phyloP scores from a whole-genome alignment of 2,113 vertebrate species.

The Pyrgilauda ruficollis region DNA sequence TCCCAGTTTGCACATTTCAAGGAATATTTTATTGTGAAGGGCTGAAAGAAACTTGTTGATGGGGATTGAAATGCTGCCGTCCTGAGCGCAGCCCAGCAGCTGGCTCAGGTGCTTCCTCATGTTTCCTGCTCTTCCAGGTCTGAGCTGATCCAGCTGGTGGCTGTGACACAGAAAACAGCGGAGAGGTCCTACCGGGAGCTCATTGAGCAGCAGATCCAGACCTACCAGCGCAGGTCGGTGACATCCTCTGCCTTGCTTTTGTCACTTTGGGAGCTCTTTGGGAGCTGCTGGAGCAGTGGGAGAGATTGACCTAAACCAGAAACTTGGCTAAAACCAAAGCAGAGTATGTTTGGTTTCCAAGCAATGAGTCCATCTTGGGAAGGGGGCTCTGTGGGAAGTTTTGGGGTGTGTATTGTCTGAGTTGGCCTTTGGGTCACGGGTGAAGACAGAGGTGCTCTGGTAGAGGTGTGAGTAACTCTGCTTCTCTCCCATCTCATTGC shows the following conservation, averaged over 20 bases:
- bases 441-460: background rate
- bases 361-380: background rate
- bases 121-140: conserved; percentile 75
- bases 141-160: conserved; percentile 94
- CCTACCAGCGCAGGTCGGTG: conserved; percentile 90
- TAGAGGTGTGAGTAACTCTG: background rate
- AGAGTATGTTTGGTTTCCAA: background rate
- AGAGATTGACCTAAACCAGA: background rate
- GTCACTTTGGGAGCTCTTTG: background rate
- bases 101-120: background rate
- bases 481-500: background rate
- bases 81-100: background rate
- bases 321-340: background rate
- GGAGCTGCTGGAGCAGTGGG: background rate
- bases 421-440: background rate
- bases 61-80: background rate
- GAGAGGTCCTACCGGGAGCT: conserved; percentile 89
- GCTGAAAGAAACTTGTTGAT: background rate
- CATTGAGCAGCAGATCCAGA: conserved; percentile 91
- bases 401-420: background rate
- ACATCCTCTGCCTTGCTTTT: background rate
- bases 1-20: background rate
- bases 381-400: background rate
- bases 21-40: background rate
- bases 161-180: conserved; percentile 90